Evolutionary conservation across 2,113 vertebrate genomes (phyloP), one percentile per base, ranked within the genome.

Genomic region (Crotophaga sulcirostris): DNA sequence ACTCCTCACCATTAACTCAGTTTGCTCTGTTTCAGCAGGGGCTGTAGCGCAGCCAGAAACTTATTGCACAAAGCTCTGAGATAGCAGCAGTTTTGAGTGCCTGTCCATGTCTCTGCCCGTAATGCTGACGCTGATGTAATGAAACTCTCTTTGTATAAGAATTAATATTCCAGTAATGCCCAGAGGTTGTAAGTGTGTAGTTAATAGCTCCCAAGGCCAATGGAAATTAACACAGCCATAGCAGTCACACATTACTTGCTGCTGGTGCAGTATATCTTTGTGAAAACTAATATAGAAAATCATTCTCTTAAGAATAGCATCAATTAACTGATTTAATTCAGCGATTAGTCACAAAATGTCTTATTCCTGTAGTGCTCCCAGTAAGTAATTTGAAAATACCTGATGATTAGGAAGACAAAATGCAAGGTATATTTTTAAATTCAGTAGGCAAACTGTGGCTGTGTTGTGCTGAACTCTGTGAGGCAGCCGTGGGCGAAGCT

Each of bases 261-360:
- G 90, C 93, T 93, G 83, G 83, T 93, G 86, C 94, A 86, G 76
- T 95, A 76, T 96, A 95, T 97, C 93, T 95, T 94, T 95, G 92
- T 97, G 92, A 96, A 96, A 96, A 94, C 93, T 95, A 94, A 93
- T 96, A 95, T 56, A 96, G 90, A 94, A 96, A 96, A 96, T 93
- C 90, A 95, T 97, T 96, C 96, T 97, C 96, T 94, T 97, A 97
- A 95, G 96, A 96, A 96, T 94, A 97, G 92, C 92, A 96, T 96
- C 93, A 96, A 96, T 96, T 96, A 96, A 84, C 92, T 93, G 96
- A 92, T 96, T 96, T 96, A 96, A 93, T 95, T 96, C 93, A 82
- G 90, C 11, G 44, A 94, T 97, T 96, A 96, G 92, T 96, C 92
- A 94, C 88, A 95, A 96, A 96, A 96, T 94, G 94, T 95, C 94